Percentiles rank a stretch among this genome's conserved stretches.
Conservation (phyloP, 2,797 vertebrate genomes). For the Danio aesculapii region DNA sequence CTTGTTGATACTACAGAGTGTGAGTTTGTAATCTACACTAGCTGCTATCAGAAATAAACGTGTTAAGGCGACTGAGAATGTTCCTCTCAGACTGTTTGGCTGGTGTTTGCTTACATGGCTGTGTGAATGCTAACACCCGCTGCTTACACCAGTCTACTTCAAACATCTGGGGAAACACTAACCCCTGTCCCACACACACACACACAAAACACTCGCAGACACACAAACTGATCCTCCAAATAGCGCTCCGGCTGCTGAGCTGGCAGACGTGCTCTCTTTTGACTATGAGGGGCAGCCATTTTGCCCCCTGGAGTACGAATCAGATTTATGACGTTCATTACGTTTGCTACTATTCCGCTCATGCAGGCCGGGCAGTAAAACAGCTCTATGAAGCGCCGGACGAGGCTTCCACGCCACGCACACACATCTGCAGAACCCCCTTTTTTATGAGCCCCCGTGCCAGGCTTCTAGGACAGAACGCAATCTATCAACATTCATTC, state of each 20-base stretch:
- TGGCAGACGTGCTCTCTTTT: slow-evolving; percentile 49
- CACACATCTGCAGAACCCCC: slow-evolving; percentile 49
- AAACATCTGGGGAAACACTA: slow-evolving; percentile 61
- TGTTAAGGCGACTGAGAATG: slow-evolving; percentile 7
- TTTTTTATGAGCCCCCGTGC: slow-evolving; percentile 60
- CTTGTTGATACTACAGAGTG: background rate
- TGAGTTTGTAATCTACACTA: background rate
- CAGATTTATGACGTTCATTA: slow-evolving; percentile 74
- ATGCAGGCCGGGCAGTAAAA: slow-evolving; percentile 67
- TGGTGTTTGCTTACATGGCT: slow-evolving; percentile 54
- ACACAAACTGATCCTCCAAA: slow-evolving; percentile 43
- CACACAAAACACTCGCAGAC: slow-evolving; percentile 36
- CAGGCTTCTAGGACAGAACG: slow-evolving; percentile 63
- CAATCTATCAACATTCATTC: slow-evolving; percentile 62
- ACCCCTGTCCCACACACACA: slow-evolving; percentile 15
- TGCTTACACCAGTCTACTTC: slow-evolving; percentile 39
- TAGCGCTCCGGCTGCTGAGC: slow-evolving; percentile 52
- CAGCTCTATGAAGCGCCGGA: slow-evolving; percentile 54
- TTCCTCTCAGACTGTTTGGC: slow-evolving; percentile 24
- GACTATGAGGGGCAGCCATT: slow-evolving; percentile 56
- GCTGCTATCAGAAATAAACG: slow-evolving; percentile 20
- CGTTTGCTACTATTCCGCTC: slow-evolving; percentile 59
- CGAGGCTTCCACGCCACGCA: slow-evolving; percentile 24
- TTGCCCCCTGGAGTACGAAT: slow-evolving; percentile 56
- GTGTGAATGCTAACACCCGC: slow-evolving; percentile 60